Evolutionary conservation across 2,888 invertebrate genomes (phyloP), one percentile per base, ranked within the genome.

Genomic region (Notocelia uddmanniana): DNA sequence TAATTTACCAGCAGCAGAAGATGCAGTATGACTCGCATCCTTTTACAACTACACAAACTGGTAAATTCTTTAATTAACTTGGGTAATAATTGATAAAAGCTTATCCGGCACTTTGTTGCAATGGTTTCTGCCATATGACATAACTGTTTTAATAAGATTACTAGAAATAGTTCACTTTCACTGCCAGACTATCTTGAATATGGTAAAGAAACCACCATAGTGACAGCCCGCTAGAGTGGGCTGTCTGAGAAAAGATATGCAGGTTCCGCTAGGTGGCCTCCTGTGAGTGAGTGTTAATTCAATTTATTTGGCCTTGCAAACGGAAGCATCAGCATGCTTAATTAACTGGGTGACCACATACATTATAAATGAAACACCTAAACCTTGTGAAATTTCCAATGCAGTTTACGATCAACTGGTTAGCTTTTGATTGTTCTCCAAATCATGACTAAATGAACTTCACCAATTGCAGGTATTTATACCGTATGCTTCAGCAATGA

Each of bases 401-500:
- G 6, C 5, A 41, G 13, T 15, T 15, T 3, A 41, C 13, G 3
- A 41, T 15, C 31, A 15, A 41, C 41, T 41, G 41, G 15, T 41
- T 31, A 31, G 41, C 15, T 15, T 41, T 41, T 15, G 15, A 41
- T 41, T 41, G 41, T 41, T 41, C 15, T 11, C 41, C 15, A 6
- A n/a, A n/a, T 8, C n/a, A 45, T n/a, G 45, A n/a, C n/a, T 45
- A n/a, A 45, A n/a, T 37, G 13, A 21, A 15, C 50, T n/a, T n/a
- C 26, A 71, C 59, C 15, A 68, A 55, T 90, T 78, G 81, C 95
- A 80, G 98, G 98, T 75, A 94, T 97, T 0, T 98, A 98, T 85
- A 95, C 96, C 75, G 97, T 97, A 13, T 99, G 99, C 92, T 99
- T 99, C 90, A 98, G 99, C 88, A 99, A 99, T 93, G 99, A 99